Percentiles rank a stretch among this genome's conserved stretches.
phyloP scores from a whole-genome alignment of 2,797 vertebrate species.

The Nyctalus aviator region DNA sequence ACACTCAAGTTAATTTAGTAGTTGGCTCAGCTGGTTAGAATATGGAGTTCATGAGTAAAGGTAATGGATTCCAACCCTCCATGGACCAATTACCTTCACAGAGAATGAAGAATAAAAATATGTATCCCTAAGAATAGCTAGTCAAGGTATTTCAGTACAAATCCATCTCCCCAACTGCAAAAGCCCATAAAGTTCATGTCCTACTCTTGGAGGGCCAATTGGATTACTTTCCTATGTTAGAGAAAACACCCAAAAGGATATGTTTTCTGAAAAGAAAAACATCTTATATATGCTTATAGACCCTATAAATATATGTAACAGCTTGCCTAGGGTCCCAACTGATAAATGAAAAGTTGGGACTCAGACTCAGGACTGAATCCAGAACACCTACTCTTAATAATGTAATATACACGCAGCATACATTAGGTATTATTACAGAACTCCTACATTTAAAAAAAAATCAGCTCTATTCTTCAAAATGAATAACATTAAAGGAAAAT shows the following conservation, averaged over 20 bases:
- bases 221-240: neutral
- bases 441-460: neutral
- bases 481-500: constrained; percentile 36
- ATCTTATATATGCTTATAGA: neutral
- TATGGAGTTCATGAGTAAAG: neutral
- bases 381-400: neutral
- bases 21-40: constrained; percentile 67
- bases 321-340: neutral
- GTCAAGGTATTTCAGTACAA: neutral
- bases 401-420: neutral
- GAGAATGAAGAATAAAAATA: neutral
- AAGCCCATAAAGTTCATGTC: neutral
- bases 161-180: constrained; percentile 11
- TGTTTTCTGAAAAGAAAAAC: neutral
- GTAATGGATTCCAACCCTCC: constrained; percentile 40
- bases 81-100: constrained; percentile 63
- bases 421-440: neutral
- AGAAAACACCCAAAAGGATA: neutral
- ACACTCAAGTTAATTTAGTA: neutral
- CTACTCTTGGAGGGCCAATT: neutral
- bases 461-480: neutral
- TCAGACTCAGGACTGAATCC: neutral
- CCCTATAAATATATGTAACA: neutral
- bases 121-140: constrained; percentile 56
- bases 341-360: neutral